A percentile compares a stretch with the other conserved stretches of the same genome.
These are phyloP conservation scores for Capitulum mitella DNA, from an alignment of 2,888 invertebrate species.

Conservation along the genomic window DNA sequence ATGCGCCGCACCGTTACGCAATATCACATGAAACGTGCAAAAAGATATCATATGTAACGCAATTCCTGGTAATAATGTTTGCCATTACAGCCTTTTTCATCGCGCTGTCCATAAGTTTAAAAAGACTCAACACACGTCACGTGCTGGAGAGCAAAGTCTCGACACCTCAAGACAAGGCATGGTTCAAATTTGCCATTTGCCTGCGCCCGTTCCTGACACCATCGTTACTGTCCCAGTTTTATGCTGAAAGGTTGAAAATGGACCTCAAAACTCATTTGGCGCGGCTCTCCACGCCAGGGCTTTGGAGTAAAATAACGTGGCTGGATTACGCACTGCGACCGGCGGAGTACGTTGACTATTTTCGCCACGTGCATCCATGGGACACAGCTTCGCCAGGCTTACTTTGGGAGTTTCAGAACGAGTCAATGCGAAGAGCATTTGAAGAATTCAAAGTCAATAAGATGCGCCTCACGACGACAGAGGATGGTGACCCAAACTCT, in stretches of 20 bases:
- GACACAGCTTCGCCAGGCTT: background rate
- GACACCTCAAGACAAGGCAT: background rate
- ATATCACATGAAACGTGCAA: background rate
- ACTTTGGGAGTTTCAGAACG: background rate
- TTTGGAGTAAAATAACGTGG: background rate
- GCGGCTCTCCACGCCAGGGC: background rate
- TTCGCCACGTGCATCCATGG: background rate
- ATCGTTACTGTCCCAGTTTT: background rate
- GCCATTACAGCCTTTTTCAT: background rate
- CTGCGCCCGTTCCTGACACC: background rate
- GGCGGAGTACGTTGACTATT: background rate
- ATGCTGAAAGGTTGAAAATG: background rate
- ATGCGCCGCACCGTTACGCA: too few relatives aligned
- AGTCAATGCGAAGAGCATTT: background rate
- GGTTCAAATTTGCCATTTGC: background rate
- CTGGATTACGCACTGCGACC: background rate
- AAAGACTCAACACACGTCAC: background rate
- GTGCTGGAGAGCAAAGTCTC: background rate
- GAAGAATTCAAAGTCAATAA: background rate
- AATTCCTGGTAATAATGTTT: background rate
- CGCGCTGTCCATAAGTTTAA: background rate
- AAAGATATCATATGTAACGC: background rate
- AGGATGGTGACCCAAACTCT: too few relatives aligned
- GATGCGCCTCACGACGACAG: background rate
- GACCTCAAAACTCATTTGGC: background rate